Base-by-base conservation (phyloP, 1,140 invertebrate species). In the Drosophila jambulina region DNA sequence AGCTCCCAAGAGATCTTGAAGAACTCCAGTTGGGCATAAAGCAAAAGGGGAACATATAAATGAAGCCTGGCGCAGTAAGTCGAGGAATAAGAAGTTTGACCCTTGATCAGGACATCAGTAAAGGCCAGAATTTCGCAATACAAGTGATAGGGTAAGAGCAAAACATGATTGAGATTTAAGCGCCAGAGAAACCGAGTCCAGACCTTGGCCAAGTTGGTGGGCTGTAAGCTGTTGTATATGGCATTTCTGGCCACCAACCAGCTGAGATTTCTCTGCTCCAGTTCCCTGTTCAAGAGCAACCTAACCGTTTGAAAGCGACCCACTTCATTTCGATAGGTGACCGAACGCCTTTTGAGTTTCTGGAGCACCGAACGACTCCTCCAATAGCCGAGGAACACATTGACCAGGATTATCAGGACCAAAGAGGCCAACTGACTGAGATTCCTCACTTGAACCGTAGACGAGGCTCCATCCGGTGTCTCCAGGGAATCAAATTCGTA, bases 401-500 rank as follows among this genome's bases (percentile, higher is more conserved):
- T 92, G 8, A 92, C 91, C n/a, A 72, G 23, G 4, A 92, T 76
- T 42, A 92, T 92, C 2, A 92, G 40, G 0, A 78, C n/a, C 49
- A 92, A 36, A 0, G 91, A 92, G 4, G 86, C 4, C 32, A 92
- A 51, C 63, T 92, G 84, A 46, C 74, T 77, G 48, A 92, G 38
- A 75, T 79, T 91, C 12, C 69, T 78, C 38, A 60, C 78, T 61
- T 49, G 74, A 53, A 70, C 49, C 34, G 17, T 38, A 10, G 75
- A 51, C 13, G 68, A 74, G 9, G 77, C 29, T 0, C 82, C 90
- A 46, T 92, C 92, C 7, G 91, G 95, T 46, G 95, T 95, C 79
- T 97, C 96, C 4, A 95, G 92, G 0, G 96, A 96, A 92, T 97
- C 96, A 75, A 96, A 96, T 75, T 95, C 95, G 46, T 94, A 95